Base-by-base conservation (phyloP, 2,888 invertebrate genomes). In the Euproctis similis region DNA sequence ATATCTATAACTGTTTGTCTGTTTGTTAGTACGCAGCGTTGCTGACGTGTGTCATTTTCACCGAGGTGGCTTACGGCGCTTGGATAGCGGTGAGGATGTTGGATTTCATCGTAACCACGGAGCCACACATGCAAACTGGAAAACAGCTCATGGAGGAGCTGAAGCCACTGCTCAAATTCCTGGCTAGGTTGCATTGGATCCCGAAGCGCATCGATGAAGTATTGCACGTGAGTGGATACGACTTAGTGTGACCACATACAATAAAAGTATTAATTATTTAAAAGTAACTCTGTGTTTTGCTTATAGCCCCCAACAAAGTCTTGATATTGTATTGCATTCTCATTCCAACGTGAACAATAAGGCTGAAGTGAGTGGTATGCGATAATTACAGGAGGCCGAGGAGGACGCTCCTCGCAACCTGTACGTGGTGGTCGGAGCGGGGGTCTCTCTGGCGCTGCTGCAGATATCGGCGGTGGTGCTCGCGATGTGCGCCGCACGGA, bases 321-420 rank as follows among this genome's bases (percentile, higher is more conserved):
- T n/a, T n/a, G n/a, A n/a, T n/a, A n/a, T n/a, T n/a, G n/a, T n/a
- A n/a, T n/a, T n/a, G n/a, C n/a, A n/a, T n/a, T n/a, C n/a, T n/a
- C n/a, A n/a, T n/a, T n/a, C n/a, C n/a, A n/a, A n/a, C n/a, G n/a
- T n/a, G n/a, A n/a, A n/a, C n/a, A n/a, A n/a, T n/a, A n/a, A n/a
- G n/a, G n/a, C n/a, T n/a, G n/a, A n/a, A n/a, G n/a, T n/a, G n/a
- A n/a, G n/a, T n/a, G n/a, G n/a, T n/a, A n/a, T n/a, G n/a, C n/a
- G n/a, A n/a, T n/a, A n/a, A n/a, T n/a, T 23, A 18, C 51, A 73
- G 73, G 73, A 74, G 46, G 72, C 52, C 36, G 45, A 54, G 39
- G 53, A 30, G 27, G 72, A 74, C 42, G 41, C 51, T 26, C 71
- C 70, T 10, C 42, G 60, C 35, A 74, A 70, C 57, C 39, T 40